Conservation (phyloP, 2,888 invertebrate species). For the Erynnis tages region DNA sequence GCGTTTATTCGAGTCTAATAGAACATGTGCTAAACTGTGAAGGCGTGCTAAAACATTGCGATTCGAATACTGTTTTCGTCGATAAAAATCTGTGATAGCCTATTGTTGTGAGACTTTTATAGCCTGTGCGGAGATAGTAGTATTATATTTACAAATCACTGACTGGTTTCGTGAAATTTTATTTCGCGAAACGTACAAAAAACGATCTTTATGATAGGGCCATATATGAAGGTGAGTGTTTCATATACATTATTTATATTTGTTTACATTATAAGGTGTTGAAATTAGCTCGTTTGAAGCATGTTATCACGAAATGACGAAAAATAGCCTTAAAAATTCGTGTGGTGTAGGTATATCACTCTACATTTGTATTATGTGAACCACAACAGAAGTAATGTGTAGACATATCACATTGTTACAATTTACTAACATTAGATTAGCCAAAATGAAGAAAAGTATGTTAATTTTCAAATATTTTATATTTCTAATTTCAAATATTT, state of each 20-base stretch:
- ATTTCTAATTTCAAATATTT: too few species aligned
- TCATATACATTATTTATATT: slow-evolving; percentile 34
- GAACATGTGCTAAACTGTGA: slow-evolving; percentile 59
- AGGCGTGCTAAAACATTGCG: slow-evolving; percentile 53
- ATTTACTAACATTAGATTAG: too few species aligned
- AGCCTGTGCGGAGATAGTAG: slow-evolving; percentile 33
- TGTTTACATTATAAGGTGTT: background rate
- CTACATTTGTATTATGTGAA: too few species aligned
- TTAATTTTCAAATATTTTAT: too few species aligned
- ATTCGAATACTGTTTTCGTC: slow-evolving; percentile 54
- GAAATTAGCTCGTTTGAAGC: background rate
- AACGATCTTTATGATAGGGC: slow-evolving; percentile 79
- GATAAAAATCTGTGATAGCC: slow-evolving; percentile 69
- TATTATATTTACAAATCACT: slow-evolving; percentile 37
- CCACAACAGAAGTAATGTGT: too few species aligned
- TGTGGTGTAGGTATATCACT: background rate
- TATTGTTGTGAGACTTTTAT: slow-evolving; percentile 62
- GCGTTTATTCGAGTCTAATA: slow-evolving; percentile 30
- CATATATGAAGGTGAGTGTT: slow-evolving; percentile 78
- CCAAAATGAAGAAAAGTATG: too few species aligned
- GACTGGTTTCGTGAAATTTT: slow-evolving; percentile 70
- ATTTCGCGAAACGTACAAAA: slow-evolving; percentile 70
- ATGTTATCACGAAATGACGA: slow-evolving; percentile 9
- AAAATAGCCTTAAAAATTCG: slow-evolving; percentile 8
- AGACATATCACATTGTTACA: too few species aligned